These are phyloP conservation scores for Phrynocephalus vlangalii DNA, from an alignment of 2,797 vertebrate genomes.

Conservation along the genomic window DNA sequence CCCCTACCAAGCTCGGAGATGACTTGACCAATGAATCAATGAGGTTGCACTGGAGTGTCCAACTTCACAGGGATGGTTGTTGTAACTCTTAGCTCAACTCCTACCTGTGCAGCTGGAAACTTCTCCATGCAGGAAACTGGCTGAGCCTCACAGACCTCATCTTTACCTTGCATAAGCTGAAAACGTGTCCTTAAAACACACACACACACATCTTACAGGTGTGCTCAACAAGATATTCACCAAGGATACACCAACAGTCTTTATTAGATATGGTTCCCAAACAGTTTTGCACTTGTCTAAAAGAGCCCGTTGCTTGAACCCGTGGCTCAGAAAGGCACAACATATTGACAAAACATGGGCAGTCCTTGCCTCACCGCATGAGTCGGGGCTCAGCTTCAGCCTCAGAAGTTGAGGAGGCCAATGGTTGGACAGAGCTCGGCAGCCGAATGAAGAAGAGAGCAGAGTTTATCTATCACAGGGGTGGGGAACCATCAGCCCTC, in stretches of 20 bases:
- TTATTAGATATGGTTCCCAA: neutral
- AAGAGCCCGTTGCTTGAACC: neutral
- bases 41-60: neutral
- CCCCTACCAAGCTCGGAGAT: too few relatives aligned
- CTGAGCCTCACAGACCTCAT: too few relatives aligned
- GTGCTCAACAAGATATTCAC: neutral
- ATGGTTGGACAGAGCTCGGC: too few relatives aligned
- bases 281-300: neutral
- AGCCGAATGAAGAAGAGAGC: too few relatives aligned
- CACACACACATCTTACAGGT: neutral
- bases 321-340: neutral
- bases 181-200: neutral
- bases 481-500: too few relatives aligned
- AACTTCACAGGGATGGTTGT: neutral
- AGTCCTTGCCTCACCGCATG: too few relatives aligned
- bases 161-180: neutral
- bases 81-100: neutral
- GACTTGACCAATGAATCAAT: too few relatives aligned
- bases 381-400: too few relatives aligned
- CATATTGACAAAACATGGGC: neutral
- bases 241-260: neutral
- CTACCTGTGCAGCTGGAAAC: rapidly evolving
- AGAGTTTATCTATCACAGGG: too few relatives aligned
- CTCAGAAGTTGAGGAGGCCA: too few relatives aligned
- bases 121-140: neutral